Conservation (phyloP, 2,113 vertebrate species). For the Pluvianellus socialis region DNA sequence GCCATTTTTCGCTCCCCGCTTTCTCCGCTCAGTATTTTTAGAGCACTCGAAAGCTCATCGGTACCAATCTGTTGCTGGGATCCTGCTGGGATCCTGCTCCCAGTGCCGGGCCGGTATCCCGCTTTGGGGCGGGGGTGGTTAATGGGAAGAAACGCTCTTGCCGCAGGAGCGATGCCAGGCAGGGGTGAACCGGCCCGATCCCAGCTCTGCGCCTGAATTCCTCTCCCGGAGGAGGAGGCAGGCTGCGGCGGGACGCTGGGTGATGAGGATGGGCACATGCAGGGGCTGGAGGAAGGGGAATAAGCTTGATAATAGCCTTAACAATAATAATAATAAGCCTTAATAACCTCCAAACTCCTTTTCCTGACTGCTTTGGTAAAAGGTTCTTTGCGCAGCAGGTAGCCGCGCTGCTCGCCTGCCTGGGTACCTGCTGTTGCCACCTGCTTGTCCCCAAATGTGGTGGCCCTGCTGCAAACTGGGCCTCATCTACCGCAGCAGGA, state of each 20-base stretch:
- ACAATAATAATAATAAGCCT: neutral
- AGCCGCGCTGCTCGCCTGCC: neutral
- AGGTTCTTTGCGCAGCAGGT: neutral
- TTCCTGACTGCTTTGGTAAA: neutral
- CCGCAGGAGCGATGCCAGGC: neutral
- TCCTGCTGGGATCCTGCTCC: neutral
- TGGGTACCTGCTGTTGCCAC: neutral
- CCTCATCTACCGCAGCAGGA: neutral
- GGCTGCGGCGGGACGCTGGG: neutral
- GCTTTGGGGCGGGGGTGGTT: neutral
- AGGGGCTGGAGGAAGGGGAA: neutral
- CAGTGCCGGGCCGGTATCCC: neutral
- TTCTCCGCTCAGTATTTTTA: neutral
- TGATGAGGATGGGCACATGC: neutral
- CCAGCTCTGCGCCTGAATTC: neutral
- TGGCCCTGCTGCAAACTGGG: neutral
- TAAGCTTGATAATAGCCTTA: neutral
- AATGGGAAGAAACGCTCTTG: accelerated
- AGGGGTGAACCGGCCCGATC: accelerated
- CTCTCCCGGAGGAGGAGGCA: neutral
- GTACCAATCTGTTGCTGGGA: neutral
- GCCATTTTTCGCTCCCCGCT: neutral
- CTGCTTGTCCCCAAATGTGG: neutral
- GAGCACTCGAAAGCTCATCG: neutral
- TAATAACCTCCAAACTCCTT: neutral